Percentiles rank a stretch among this genome's conserved stretches.
phyloP scores from a whole-genome alignment of 2,888 invertebrate genomes.

The Rhamnusium bicolor region DNA sequence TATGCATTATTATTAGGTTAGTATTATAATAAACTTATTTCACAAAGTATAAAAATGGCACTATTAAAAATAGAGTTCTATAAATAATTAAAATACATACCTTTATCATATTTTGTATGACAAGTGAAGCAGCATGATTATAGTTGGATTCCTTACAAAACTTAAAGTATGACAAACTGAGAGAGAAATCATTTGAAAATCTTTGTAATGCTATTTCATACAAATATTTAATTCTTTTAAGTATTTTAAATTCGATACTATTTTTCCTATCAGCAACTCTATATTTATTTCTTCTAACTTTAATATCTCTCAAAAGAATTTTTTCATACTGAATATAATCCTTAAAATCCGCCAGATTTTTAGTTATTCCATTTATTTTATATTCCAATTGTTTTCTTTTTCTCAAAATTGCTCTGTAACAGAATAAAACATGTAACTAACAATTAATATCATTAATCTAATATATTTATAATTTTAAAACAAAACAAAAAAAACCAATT shows the following conservation, averaged over 20 bases:
- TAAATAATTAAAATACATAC: slow-evolving; percentile 72
- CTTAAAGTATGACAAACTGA: slow-evolving; percentile 86
- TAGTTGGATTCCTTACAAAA: slow-evolving; percentile 82
- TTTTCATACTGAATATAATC: slow-evolving; percentile 82
- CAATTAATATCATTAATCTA: background rate
- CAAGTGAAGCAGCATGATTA: slow-evolving; percentile 73
- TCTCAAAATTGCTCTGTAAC: slow-evolving; percentile 78
- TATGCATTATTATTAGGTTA: too few species aligned
- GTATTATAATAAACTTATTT: too few species aligned
- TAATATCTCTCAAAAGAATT: slow-evolving; percentile 78
- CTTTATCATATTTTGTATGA: slow-evolving; percentile 77
- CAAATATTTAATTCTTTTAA: slow-evolving; percentile 81
- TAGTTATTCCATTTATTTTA: slow-evolving; percentile 79
- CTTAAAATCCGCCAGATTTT: slow-evolving; percentile 81
- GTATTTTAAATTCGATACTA: slow-evolving; percentile 80
- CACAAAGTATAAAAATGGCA: too few species aligned
- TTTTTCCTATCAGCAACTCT: slow-evolving; percentile 76
- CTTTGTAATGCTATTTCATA: slow-evolving; percentile 81
- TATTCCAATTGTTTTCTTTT: slow-evolving; percentile 83
- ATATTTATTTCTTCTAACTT: slow-evolving; percentile 75
- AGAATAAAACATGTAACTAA: background rate
- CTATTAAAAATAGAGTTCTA: too few species aligned
- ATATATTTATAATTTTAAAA: too few species aligned
- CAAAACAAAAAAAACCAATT: too few species aligned
- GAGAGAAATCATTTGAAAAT: slow-evolving; percentile 81